Base-by-base conservation (phyloP, 2,888 invertebrate species). In the Eustalomyia histrio region DNA sequence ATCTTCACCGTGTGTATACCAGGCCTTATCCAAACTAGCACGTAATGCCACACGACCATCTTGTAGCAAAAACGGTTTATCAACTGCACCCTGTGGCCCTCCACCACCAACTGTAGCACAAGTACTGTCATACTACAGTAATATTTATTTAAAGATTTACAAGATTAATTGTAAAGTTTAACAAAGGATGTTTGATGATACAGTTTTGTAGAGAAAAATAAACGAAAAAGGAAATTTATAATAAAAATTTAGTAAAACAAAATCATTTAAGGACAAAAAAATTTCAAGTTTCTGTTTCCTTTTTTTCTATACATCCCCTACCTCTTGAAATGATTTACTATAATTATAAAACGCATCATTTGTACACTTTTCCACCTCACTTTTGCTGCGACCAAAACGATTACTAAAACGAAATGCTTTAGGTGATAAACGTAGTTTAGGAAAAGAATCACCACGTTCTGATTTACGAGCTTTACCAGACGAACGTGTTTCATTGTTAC, bases 11-110 rank as follows among this genome's bases (percentile, higher is more conserved):
- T 97, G 96, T 5, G 94, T 94, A 90, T 97, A 97, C 86, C 94
- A 94, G 33, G 95, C 94, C 86, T 95, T 95, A 90, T 97, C 95
- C 85, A 97, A 91, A 87, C 94, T 94, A 1, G 96, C 96, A 87
- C 95, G 94, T 63, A 97, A 90, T 84, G 94, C 93, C 81, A 97
- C 94, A 83, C 94, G 92, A 64, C 97, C 97, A 85, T 96, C 96
- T 85, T 96, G 96, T 67, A 97, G 92, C 43, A 97, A 92, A 88
- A 97, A 96, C n/a, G 95, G 95, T 86, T 96, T 96, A 86, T 95
- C 95, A 9, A 95, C 94, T 0, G 92, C 91, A 0, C 94, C 95
- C 78, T 93, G 93, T 1, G 96, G 95, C 16, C 94, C 92, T 1
- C 93, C 92, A 63, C 85, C 85, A 21, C 85, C 84, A 10, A 47